Percentiles rank a stretch among this genome's conserved stretches.
Evolutionary conservation across 2,113 vertebrate genomes (phyloP).

Genomic region (Oxyura jamaicensis): DNA sequence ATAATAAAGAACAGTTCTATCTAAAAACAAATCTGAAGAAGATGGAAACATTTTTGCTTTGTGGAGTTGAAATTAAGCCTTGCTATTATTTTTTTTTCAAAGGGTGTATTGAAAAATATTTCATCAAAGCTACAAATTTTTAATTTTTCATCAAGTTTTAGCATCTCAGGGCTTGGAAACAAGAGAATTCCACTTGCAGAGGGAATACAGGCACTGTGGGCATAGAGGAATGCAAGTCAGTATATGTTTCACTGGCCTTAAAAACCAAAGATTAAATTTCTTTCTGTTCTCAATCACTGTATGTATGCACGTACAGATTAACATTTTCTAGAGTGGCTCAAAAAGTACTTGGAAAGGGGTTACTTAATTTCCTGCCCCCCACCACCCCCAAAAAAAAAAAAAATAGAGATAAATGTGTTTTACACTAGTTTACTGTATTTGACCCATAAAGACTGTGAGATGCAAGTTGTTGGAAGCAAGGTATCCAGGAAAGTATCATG

Average conservation of each 20-base stretch:
- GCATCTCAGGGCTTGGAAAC: neutral
- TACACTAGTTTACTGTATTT: neutral
- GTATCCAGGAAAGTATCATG: neutral
- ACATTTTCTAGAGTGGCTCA: neutral
- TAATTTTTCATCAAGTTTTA: neutral
- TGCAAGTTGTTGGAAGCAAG: neutral
- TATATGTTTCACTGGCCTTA: neutral
- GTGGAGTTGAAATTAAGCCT: neutral
- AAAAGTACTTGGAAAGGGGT: neutral
- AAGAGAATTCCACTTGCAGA: neutral
- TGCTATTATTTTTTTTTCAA: neutral
- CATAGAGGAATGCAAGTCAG: neutral
- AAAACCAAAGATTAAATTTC: neutral
- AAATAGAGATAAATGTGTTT: neutral
- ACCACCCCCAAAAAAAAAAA: neutral
- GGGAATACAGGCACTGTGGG: neutral
- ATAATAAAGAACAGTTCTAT: fast-evolving
- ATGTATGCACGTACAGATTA: neutral
- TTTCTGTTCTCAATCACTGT: neutral
- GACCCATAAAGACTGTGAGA: neutral
- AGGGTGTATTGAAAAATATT: neutral
- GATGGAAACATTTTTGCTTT: neutral
- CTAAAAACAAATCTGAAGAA: neutral
- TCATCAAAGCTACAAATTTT: neutral
- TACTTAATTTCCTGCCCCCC: neutral